Percentiles rank a stretch among this genome's conserved stretches.
These are phyloP conservation scores for Melanerpes aurifrons DNA, from an alignment of 2,113 vertebrate species.

Conservation along the genomic window DNA sequence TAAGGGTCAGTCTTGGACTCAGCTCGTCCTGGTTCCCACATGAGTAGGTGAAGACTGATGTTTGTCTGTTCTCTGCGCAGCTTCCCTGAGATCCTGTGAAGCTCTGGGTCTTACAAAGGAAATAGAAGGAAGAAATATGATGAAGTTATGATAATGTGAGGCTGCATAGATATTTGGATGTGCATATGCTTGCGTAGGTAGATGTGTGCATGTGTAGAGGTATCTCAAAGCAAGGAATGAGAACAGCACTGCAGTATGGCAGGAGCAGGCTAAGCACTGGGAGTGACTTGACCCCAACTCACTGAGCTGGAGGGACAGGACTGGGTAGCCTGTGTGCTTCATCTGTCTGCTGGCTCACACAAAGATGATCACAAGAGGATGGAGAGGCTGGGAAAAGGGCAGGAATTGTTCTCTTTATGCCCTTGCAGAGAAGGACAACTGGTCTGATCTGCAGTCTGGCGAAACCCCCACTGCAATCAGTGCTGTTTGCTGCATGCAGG, in stretches of 20 bases:
- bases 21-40: background rate
- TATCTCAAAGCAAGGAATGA: background rate
- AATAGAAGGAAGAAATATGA: background rate
- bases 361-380: background rate
- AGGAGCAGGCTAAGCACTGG: background rate
- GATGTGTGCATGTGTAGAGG: background rate
- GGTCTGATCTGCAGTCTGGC: background rate
- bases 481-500: accelerated
- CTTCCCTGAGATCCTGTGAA: background rate
- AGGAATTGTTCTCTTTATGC: background rate
- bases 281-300: accelerated
- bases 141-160: background rate
- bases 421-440: background rate
- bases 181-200: accelerated
- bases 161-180: background rate
- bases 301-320: background rate
- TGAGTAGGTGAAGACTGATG: accelerated
- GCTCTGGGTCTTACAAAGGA: background rate
- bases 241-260: background rate
- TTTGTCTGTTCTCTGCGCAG: background rate
- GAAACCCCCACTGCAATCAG: background rate
- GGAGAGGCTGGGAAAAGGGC: background rate
- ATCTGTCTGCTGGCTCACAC: background rate
- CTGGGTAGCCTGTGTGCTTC: background rate
- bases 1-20: background rate